phyloP scores from a whole-genome alignment of 1,140 invertebrate species.

The Drosophila auraria region DNA sequence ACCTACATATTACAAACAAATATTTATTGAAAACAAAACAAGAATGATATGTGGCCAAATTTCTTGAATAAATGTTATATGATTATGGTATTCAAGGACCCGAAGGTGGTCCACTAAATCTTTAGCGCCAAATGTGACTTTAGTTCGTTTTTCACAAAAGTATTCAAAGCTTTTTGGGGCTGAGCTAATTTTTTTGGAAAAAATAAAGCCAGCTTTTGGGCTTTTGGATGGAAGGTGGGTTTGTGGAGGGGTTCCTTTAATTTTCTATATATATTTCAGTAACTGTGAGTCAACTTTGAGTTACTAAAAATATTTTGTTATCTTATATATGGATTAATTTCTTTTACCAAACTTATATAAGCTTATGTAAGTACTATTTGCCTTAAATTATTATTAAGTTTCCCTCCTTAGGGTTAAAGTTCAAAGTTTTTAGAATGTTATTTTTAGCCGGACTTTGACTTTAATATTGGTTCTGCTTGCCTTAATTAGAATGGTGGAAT shows the following conservation, averaged over 20 bases:
- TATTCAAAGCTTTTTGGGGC: conserved; percentile 6
- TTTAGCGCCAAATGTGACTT: conserved; percentile 1
- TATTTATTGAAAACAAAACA: conserved; percentile 52
- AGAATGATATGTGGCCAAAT: conserved; percentile 49
- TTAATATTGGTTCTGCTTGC: too few species aligned
- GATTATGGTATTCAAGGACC: conserved; percentile 47
- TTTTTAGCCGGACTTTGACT: neutral
- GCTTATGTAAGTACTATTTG: neutral
- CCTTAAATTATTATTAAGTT: neutral
- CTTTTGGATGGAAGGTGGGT: neutral
- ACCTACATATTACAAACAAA: conserved; percentile 36
- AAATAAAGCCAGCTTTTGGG: conserved; percentile 51
- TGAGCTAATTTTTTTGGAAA: neutral
- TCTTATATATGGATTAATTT: neutral
- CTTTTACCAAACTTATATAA: too few species aligned
- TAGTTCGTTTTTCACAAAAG: conserved; percentile 31
- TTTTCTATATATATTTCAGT: neutral
- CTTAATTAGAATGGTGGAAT: neutral
- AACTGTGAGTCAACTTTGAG: neutral
- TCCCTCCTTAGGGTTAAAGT: neutral
- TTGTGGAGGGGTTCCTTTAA: neutral
- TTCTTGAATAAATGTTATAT: conserved; percentile 67
- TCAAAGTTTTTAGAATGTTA: neutral
- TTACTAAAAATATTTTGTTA: neutral
- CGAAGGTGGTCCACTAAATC: conserved; percentile 22